Base-by-base conservation (phyloP, 2,888 invertebrate genomes). In the Eupithecia exiguata region DNA sequence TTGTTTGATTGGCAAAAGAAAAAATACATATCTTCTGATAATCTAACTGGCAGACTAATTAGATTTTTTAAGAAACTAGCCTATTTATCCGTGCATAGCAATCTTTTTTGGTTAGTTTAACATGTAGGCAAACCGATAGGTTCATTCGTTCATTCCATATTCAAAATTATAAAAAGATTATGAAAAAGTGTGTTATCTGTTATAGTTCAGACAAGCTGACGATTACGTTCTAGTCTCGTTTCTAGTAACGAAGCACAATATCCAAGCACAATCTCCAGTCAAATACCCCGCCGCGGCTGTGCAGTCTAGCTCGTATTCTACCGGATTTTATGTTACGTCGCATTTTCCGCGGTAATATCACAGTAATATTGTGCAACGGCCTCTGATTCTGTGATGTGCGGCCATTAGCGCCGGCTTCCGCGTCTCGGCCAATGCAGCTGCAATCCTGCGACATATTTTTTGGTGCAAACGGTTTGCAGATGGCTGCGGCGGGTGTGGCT, bases 381-480 rank as follows among this genome's bases (percentile, higher is more conserved):
- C 63, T 69, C 67, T 62, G 38, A 25, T 73, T 43, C 66, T 61
- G 69, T 46, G 74, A 71, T 67, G 69, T 49, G 46, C 53, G 63
- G 36, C 69, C 67, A 77, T 77, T 75, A 74, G 74, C 79, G 76
- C 74, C 46, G 58, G 78, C 77, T 78, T 77, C 82, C 79, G 85
- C 82, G 83, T 77, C 81, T 77, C 84, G 79, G 76, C 43, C 78
- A 66, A 75, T 75, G 83, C 85, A 86, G 85, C 86, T 84, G 86
- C 80, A 78, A 72, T 76, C 43, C 68, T 70, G 73, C 69, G 75
- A 76, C 75, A 77, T 83, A 77, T 83, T 86, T 85, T 85, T 85
- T 84, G 81, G 69, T 80, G 77, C 76, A 69, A 80, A 83, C 78
- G 76, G 77, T 79, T 80, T 81, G 80, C 84, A 85, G 84, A 84